Conservation (phyloP, 1,140 invertebrate species). For the Trinorchestia longiramus region DNA sequence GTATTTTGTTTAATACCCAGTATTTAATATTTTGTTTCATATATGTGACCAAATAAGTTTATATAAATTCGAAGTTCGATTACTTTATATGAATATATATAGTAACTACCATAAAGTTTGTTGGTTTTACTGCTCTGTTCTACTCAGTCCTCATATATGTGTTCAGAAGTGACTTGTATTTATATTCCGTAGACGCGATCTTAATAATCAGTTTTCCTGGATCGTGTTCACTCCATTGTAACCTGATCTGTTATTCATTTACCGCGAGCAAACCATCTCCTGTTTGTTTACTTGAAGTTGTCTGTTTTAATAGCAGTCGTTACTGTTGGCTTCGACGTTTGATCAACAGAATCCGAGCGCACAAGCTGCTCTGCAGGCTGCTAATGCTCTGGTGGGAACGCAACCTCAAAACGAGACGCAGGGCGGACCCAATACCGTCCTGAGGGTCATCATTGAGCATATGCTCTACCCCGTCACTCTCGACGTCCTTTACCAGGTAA, state of each 20-base stretch:
- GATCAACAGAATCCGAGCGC: conserved; percentile 77
- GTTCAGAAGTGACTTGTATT: background rate
- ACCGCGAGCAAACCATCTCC: background rate
- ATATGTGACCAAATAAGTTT: no score
- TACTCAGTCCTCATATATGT: background rate
- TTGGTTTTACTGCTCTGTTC: background rate
- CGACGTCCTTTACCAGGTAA: conserved; percentile 91
- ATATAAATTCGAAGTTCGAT: no score
- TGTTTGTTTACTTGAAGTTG: background rate
- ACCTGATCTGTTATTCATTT: background rate
- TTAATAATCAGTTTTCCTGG: background rate
- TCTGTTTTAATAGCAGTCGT: background rate
- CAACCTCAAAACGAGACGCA: conserved; percentile 76
- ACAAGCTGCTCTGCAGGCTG: conserved; percentile 82
- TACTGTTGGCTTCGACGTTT: background rate
- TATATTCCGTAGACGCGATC: background rate
- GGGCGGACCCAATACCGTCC: conserved; percentile 94
- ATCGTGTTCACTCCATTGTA: background rate
- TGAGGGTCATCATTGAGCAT: conserved; percentile 97
- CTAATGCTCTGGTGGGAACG: conserved; percentile 70
- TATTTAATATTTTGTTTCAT: no score
- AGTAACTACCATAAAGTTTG: no score
- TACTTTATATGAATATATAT: no score
- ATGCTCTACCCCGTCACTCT: conserved; percentile 98
- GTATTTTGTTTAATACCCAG: no score